These are phyloP conservation scores for Ceratosolen fusciceps DNA, from an alignment of 1,140 invertebrate species.

Conservation along the genomic window DNA sequence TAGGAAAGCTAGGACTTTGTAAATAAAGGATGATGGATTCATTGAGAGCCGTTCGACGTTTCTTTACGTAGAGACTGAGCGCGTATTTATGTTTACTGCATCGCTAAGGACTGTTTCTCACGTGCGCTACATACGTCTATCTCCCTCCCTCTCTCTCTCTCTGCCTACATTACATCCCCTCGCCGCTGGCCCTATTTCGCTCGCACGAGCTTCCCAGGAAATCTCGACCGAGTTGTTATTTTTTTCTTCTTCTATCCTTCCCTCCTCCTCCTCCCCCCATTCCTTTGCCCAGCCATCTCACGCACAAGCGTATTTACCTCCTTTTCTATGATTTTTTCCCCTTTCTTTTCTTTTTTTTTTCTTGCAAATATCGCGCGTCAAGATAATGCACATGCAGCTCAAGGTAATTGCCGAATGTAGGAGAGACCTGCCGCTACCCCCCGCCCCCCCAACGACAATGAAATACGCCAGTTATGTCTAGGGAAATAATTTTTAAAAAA, in stretches of 20 bases:
- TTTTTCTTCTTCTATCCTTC: not conserved
- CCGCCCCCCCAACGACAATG: too few relatives aligned
- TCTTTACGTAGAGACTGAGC: not conserved
- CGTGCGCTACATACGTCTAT: constrained; percentile 9
- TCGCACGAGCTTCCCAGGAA: not conserved
- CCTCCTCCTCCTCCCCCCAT: not conserved
- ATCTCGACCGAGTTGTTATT: not conserved
- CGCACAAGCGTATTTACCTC: not conserved
- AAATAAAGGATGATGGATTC: constrained; percentile 1
- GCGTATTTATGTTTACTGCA: constrained; percentile 5
- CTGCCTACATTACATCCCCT: too few relatives aligned
- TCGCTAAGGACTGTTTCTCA: not conserved
- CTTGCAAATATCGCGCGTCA: not conserved
- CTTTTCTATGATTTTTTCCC: not conserved
- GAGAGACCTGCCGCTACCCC: not conserved
- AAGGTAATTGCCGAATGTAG: constrained; percentile 3
- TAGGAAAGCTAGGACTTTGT: constrained; percentile 7
- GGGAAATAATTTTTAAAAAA: constrained; percentile 7
- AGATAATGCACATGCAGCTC: not conserved
- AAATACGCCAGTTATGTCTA: too few relatives aligned
- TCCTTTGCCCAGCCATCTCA: not conserved
- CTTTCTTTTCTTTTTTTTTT: not conserved
- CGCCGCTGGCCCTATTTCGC: too few relatives aligned
- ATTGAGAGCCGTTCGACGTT: constrained; percentile 14
- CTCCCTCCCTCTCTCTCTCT: not conserved